These are phyloP conservation scores for Coptodon bakossiorum DNA, from an alignment of 2,113 vertebrate species.

Conservation along the genomic window DNA sequence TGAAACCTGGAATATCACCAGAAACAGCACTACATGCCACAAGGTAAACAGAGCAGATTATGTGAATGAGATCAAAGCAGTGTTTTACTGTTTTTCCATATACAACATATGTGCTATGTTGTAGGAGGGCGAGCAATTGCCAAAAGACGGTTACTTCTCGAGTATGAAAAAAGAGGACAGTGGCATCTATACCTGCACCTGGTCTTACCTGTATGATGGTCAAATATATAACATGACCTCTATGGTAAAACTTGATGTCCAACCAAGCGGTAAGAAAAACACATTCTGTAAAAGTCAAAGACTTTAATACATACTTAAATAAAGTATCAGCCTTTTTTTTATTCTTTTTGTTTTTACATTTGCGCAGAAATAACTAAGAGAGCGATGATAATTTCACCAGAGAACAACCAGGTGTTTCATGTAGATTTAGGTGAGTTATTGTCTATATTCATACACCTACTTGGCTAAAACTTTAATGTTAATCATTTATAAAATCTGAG, in stretches of 20 bases:
- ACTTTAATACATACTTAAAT: neutral
- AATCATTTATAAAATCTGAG: neutral
- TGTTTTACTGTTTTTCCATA: neutral
- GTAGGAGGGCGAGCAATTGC: neutral
- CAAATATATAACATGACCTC: slow-evolving; percentile 30
- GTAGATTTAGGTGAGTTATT: slow-evolving; percentile 53
- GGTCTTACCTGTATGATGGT: slow-evolving; percentile 11
- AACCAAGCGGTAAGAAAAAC: neutral
- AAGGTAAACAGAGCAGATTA: slow-evolving; percentile 28
- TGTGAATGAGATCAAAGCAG: neutral
- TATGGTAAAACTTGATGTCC: neutral
- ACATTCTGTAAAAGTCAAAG: neutral
- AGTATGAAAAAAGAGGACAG: neutral
- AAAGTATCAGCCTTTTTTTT: neutral
- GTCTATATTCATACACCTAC: fast-evolving
- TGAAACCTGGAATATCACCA: neutral
- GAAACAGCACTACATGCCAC: neutral
- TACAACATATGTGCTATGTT: neutral
- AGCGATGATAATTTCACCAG: neutral
- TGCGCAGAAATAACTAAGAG: neutral
- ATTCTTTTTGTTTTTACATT: neutral
- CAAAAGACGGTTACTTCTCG: fast-evolving
- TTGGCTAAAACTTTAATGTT: fast-evolving
- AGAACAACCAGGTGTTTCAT: neutral
- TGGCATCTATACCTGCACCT: slow-evolving; percentile 39